These are phyloP conservation scores for Anoplius nigerrimus DNA, from an alignment of 2,888 invertebrate species.

Conservation along the genomic window DNA sequence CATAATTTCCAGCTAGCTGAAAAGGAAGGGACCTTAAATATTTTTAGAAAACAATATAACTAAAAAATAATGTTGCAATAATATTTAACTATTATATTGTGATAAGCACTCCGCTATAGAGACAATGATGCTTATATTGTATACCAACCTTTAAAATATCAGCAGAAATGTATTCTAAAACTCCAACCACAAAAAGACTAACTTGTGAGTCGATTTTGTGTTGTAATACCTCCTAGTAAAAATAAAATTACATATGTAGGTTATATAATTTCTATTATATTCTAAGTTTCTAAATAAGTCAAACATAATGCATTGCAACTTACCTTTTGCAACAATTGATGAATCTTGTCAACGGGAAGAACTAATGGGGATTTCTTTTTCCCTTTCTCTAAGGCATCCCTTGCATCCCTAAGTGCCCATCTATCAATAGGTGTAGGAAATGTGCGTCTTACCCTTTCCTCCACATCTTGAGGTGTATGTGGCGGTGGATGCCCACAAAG, in stretches of 20 bases:
- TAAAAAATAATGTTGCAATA: not conserved
- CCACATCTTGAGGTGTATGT: conserved; percentile 90
- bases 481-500: conserved; percentile 91
- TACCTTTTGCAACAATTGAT: conserved; percentile 89
- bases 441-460: conserved; percentile 92
- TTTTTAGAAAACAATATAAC: conserved; percentile 16
- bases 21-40: conserved; percentile 57
- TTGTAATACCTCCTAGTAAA: conserved; percentile 85
- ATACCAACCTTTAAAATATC: conserved; percentile 89
- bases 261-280: not conserved
- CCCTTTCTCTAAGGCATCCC: conserved; percentile 87
- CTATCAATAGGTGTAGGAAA: conserved; percentile 97
- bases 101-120: too few relatives aligned
- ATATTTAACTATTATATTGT: too few relatives aligned
- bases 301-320: conserved; percentile 10
- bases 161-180: conserved; percentile 95
- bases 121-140: conserved; percentile 6
- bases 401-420: conserved; percentile 94
- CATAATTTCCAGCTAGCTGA: conserved; percentile 95
- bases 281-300: not conserved
- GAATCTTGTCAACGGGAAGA: conserved; percentile 92
- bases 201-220: conserved; percentile 93
- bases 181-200: conserved; percentile 92
- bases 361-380: conserved; percentile 85
- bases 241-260: conserved; percentile 22